Evolutionary conservation across 37 sponge, comb jelly and placozoan genomes (phyloP), one percentile per base, ranked within the genome.

Genomic region (Theonella swinhoei): DNA sequence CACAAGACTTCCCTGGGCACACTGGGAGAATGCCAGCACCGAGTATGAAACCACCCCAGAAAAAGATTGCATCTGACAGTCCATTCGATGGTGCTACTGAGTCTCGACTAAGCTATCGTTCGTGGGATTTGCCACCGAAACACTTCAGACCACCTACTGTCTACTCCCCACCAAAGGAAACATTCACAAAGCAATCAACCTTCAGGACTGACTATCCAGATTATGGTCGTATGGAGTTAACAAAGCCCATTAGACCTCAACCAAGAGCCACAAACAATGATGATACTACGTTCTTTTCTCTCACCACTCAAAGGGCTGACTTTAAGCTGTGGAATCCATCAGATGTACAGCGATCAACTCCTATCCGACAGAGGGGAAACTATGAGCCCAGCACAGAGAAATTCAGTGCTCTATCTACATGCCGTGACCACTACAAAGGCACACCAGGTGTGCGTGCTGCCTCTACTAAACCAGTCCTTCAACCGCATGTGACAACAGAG

Each of bases 371-470:
- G 8, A 86, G 37, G 4, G 74, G 72, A 23, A 67, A 64, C 42
- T 92, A 92, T 43, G 70, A 76, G 36, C 80, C 94, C 26, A 87
- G 91, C 7, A 60, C 72, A 39, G 83, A 90, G 29, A 89, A 72
- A 39, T 93, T 93, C 74, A 80, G 76, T 72, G 94, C 70, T 8
- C 24, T 78, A 3, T 86, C 91, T 3, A 93, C 94, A 26, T 79
- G 67, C 36, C 31, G 39, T 77, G 76, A 69, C 4, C 68, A 79
- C 37, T 93, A 87, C 71, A 64, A 59, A 47, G 94, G 94, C 4
- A 32, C 40, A 24, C 82, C 33, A 68, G 87, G 43, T 5, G 83
- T 84, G 1, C 79, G 83, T 34, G 76, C 91, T 41, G 38, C 64
- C 7, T 64, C 60, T 32, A 40, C 65, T 22, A 93, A 86, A 24